Base-by-base conservation (phyloP, 2,113 vertebrate species). In the Hemiscyllium ocellatum region DNA sequence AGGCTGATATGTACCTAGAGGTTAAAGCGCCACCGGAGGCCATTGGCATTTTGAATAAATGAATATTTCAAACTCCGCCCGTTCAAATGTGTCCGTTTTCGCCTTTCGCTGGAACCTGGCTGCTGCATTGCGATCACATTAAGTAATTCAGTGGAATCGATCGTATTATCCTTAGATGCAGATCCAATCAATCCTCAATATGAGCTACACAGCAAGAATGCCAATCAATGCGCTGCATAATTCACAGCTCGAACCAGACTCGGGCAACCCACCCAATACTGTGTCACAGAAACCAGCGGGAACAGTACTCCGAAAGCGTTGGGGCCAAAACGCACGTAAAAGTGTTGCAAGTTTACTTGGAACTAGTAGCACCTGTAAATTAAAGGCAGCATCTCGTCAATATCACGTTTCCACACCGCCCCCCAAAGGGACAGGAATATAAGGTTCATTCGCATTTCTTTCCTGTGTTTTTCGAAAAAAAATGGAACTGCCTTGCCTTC, bases 281-380 rank as follows among this genome's bases (percentile, higher is more conserved):
- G n/a, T 69, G 19, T 68, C 10, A 24, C n/a, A 69, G 22, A 33
- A 42, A 68, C 17, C 26, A 33, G 66, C 29, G 13, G 52, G 26
- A 7, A 3, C 19, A 94, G 68, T 22, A 37, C 33, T 68, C 61
- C 61, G n/a, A 94, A 94, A 80, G n/a, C 4, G 42, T 19, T 83
- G 37, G 37, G 20, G 29, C 68, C 42, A 50, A 66, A 69, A 7
- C 42, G 26, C 72, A 26, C 33, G 52, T 47, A 26, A 95, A 95
- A 76, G 52, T 69, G 3, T 69, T 52, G 29, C 26, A 13, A 76
- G 52, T 93, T 47, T 93, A 66, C 69, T 95, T 72, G 68, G 42
- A 95, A 72, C 66, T 24, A 20, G 93, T 95, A 72, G 68, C 42
- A 72, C 10, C 76, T 72, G 94, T 95, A 95, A 72, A 95, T 72